phyloP scores from a whole-genome alignment of 2,888 invertebrate species.

The Ophioninae sp. region DNA sequence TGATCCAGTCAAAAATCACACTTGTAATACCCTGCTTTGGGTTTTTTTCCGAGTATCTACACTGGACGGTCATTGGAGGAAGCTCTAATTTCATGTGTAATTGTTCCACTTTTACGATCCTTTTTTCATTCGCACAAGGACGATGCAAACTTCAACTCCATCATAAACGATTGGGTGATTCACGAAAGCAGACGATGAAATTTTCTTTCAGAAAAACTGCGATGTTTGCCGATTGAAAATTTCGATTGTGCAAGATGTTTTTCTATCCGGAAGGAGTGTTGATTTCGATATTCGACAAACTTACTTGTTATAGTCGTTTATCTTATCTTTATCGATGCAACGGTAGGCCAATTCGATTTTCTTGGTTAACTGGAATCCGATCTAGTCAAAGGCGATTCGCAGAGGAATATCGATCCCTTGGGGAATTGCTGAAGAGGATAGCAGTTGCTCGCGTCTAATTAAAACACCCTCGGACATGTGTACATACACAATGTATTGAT shows the following conservation, averaged over 20 bases:
- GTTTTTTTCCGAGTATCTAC: background rate
- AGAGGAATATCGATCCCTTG: slow-evolving; percentile 12
- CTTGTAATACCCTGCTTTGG: background rate
- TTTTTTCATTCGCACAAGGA: background rate
- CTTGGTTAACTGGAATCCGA: background rate
- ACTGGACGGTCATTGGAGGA: background rate
- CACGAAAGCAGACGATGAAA: too few relatives aligned
- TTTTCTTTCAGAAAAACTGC: too few relatives aligned
- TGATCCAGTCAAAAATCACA: background rate
- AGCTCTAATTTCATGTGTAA: background rate
- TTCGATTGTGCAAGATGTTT: too few relatives aligned
- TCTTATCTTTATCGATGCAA: background rate
- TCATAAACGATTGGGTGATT: too few relatives aligned
- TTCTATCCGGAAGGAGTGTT: background rate
- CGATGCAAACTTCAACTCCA: background rate
- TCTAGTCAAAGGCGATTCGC: slow-evolving; percentile 8
- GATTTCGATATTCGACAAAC: background rate
- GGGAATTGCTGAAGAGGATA: slow-evolving; percentile 4
- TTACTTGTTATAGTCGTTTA: background rate
- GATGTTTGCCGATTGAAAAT: too few relatives aligned
- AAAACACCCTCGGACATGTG: slow-evolving; percentile 3
- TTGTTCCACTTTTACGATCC: background rate
- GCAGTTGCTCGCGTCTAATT: slow-evolving; percentile 6
- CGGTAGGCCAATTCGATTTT: background rate
- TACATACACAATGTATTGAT: slow-evolving; percentile 17